Base-by-base conservation (phyloP, 2,797 vertebrate genomes). In the Chaenodraco wilsoni region DNA sequence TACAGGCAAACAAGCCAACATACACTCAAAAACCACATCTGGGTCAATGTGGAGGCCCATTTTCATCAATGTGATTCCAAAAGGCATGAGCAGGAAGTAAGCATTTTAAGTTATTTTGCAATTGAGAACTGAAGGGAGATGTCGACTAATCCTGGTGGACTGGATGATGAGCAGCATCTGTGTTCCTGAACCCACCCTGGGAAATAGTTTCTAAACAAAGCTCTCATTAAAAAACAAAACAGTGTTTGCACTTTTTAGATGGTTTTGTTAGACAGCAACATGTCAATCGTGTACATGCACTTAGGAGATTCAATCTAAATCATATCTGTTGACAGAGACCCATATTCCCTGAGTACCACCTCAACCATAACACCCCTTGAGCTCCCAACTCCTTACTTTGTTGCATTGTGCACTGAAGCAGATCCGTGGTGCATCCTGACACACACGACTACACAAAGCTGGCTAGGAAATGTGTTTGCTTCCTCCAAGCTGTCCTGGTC, bases 381-480 rank as follows among this genome's bases (percentile, higher is more conserved):
- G 81, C 70, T 79, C 76, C 72, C 17, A 9, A 55, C 68, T 64
- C 56, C 50, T 43, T 56, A 55, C 74, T 23, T 65, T 40, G 79
- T 48, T 51, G 68, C 65, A 71, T 51, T 86, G 85, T 86, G 87
- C 85, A 79, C 31, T 74, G 65, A 84, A 76, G 91, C 87, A 55
- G 69, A 79, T 82, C 44, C 19, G 43, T 78, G 60, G 72, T 72
- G 52, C 61, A 78, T 87, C 76, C 75, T 52, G 83, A 83, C 82
- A 88, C 88, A 85, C 91, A 88, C 89, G 84, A 89, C 76, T 83
- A 89, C 82, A 83, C 89, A 88, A 79, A 83, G 82, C 79, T 55
- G 54, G 62, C 68, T 37, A 68, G 67, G 82, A 86, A 84, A 87
- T 78, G 52, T 55, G 69, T 64, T 69, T 1, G 8, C 54, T 81